Evolutionary conservation across 2,797 vertebrate genomes (phyloP).

Genomic region (Percopsis omiscomaycus): DNA sequence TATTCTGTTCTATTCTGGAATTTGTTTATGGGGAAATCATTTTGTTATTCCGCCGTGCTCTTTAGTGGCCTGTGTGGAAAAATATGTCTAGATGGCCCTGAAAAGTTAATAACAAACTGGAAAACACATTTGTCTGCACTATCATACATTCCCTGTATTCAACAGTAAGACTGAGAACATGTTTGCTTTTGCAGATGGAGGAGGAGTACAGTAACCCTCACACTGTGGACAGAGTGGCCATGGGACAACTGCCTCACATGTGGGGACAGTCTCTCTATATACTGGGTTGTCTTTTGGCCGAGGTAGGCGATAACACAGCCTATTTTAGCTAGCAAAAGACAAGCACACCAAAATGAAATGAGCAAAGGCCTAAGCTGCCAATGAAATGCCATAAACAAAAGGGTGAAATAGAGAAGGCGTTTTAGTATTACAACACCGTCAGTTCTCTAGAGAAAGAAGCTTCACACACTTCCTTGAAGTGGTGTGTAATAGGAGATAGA

Average conservation of each 20-base stretch:
- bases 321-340: background rate
- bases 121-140: slow-evolving; percentile 7
- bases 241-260: slow-evolving; percentile 93
- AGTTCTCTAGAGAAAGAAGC: too few relatives aligned
- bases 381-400: too few relatives aligned
- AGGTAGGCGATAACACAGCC: slow-evolving; percentile 75
- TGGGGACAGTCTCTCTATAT: slow-evolving; percentile 98
- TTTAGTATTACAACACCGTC: too few relatives aligned
- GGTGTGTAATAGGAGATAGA: too few relatives aligned
- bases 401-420: too few relatives aligned
- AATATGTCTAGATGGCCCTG: background rate
- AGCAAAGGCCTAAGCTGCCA: too few relatives aligned
- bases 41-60: background rate
- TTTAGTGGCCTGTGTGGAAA: background rate
- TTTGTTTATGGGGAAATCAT: background rate
- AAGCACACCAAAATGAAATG: too few relatives aligned
- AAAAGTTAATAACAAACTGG: background rate
- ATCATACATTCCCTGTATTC: slow-evolving; percentile 3
- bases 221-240: slow-evolving; percentile 86
- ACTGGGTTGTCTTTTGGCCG: slow-evolving; percentile 87
- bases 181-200: slow-evolving; percentile 78
- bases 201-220: slow-evolving; percentile 93
- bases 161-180: background rate
- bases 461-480: too few relatives aligned
- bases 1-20: background rate